Base-by-base conservation (phyloP, 2,888 invertebrate species). In the Phaedon cochleariae region DNA sequence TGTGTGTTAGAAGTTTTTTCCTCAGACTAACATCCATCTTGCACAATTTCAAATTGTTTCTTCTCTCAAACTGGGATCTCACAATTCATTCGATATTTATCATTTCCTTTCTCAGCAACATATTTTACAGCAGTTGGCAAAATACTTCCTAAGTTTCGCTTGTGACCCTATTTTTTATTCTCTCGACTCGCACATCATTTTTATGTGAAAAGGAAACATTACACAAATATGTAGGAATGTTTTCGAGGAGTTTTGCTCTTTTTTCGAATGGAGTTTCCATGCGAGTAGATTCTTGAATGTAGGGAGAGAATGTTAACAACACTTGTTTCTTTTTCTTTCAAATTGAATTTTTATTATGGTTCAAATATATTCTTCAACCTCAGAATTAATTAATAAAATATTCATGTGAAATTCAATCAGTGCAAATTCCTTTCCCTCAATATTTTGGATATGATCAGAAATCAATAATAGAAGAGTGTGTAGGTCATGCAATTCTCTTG, bases 61-160 rank as follows among this genome's bases (percentile, higher is more conserved):
- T 62, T 17, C 54, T 45, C 6, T 15, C 41, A 54, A 55, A 62
- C 49, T 62, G 59, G 62, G 53, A 66, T 62, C 66, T 66, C 62
- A 62, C 66, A 66, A 66, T 66, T 66, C 62, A 62, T 63, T 69
- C 64, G 64, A 69, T 64, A 69, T 69, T 66, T 64, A 69, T 64
- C 68, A 64, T 64, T 64, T 66, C 59, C 65, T 64, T 21, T 46
- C 64, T 61, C 64, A 64, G 65, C 64, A 65, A 69, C 68, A 64
- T 66, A 69, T 65, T 69, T 66, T 66, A 69, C 68, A 66, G 59
- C 68, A 69, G 68, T 69, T 69, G 68, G 68, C 65, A 69, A 69
- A 66, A 69, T 66, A 62, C 65, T 69, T 69, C 65, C 65, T 64
- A 64, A 69, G 64, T 69, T 69, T 69, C 51, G 58, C 59, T 59